A percentile compares a stretch with the other conserved stretches of the same genome.
phyloP scores from a whole-genome alignment of 1,140 invertebrate genomes.

The Drosophila prosaltans region DNA sequence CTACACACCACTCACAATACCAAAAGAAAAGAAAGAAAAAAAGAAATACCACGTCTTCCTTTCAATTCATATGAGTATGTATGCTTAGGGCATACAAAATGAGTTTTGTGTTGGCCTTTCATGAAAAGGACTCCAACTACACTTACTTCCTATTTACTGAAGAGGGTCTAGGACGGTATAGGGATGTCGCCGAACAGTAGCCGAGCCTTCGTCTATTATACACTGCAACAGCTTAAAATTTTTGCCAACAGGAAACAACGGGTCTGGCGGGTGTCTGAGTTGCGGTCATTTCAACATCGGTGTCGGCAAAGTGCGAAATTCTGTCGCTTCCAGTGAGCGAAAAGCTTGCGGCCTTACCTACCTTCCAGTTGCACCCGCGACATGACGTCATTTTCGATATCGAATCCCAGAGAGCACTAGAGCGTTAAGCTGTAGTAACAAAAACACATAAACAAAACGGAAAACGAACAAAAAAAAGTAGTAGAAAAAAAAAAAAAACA shows the following conservation, averaged over 20 bases:
- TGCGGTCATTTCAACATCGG: conserved; percentile 56
- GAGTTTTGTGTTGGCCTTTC: conserved; percentile 53
- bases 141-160: conserved; percentile 64
- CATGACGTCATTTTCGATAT: conserved; percentile 78
- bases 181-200: not conserved
- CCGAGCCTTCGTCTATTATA: not conserved
- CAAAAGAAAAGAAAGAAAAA: not conserved
- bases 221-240: conserved; percentile 31
- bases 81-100: conserved; percentile 62
- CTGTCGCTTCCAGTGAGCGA: conserved; percentile 54
- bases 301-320: conserved; percentile 43
- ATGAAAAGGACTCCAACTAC: conserved; percentile 32
- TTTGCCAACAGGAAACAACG: conserved; percentile 31
- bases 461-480: conserved; percentile 53
- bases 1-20: not conserved
- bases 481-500: conserved; percentile 14
- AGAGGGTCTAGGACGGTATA: not conserved
- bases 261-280: conserved; percentile 47
- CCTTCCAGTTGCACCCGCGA: conserved; percentile 58
- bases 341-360: conserved; percentile 54
- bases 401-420: conserved; percentile 36
- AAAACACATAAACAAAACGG: conserved; percentile 68
- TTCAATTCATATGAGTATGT: conserved; percentile 56
- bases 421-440: conserved; percentile 20
- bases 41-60: conserved; percentile 22